Evolutionary conservation across 2,797 vertebrate species (phyloP), one percentile per base, ranked within the genome.

Genomic region (Cryptoprocta ferox): DNA sequence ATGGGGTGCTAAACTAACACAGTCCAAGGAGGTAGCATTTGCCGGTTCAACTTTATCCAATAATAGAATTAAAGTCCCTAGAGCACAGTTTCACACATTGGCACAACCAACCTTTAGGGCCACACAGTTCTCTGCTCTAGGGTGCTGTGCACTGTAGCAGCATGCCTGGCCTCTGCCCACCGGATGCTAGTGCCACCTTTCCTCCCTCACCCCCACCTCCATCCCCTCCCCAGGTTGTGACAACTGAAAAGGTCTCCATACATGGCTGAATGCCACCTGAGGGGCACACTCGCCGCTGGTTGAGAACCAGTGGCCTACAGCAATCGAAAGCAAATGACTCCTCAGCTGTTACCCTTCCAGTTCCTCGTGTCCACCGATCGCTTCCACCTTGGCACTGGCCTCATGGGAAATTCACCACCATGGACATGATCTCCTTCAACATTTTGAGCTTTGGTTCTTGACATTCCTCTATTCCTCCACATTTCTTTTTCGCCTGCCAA

Each of bases 261-360:
- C 66, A 79, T 37, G 59, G 63, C 48, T 78, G 50, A 89, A 68
- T 56, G 63, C 6, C 18, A 13, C 53, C 3, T 48, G 18, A 78
- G 80, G 65, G 24, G 3, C n/a, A 95, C 80, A 87, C 76, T 92
- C 8, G 19, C 19, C 65, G 71, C 35, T 53, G 2, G 6, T 28
- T 95, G 35, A 86, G 68, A 97, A 92, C 7, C 68, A 95, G n/a
- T 80, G 68, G 82, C 19, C 63, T 86, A 37, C 15, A 80, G 16
- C 53, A 66, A 94, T 24, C 30, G 39, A 95, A 89, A 92, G 26
- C 12, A 75, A 95, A n/a, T 30, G 80, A 18, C 13, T n/a, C 32
- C 45, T 84, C 30, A 80, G 50, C 48, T 75, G 56, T 95, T 19
- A 8, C 48, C 2, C 32, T 66, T n/a, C 5, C 8, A 56, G 11